Evolutionary conservation across 2,113 vertebrate species (phyloP).

Genomic region (Neomonachus schauinslandi): DNA sequence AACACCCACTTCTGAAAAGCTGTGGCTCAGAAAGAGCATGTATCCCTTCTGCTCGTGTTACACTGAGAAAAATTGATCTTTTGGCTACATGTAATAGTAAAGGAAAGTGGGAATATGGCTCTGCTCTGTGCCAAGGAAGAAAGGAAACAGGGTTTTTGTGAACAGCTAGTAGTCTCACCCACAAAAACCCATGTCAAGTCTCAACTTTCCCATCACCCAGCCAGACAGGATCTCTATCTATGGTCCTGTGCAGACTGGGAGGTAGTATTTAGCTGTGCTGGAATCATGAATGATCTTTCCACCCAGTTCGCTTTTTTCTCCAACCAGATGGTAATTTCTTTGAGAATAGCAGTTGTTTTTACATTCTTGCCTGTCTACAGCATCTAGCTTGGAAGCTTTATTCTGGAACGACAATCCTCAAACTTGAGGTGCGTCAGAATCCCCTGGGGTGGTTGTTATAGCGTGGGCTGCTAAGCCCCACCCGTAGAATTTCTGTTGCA

Average conservation of each 20-base stretch:
- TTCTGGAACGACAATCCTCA: background rate
- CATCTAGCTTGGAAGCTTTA: background rate
- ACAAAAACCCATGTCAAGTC: background rate
- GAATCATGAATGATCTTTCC: background rate
- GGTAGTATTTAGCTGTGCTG: background rate
- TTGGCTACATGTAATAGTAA: background rate
- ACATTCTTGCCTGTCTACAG: background rate
- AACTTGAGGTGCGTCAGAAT: background rate
- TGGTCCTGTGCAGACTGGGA: background rate
- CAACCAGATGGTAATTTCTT: background rate
- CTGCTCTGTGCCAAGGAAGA: background rate
- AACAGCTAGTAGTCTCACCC: background rate
- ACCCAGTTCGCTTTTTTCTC: background rate
- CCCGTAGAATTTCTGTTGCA: background rate
- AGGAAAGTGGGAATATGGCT: background rate
- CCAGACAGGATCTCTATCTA: background rate
- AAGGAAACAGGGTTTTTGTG: background rate
- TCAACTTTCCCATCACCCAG: background rate
- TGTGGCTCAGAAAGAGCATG: background rate
- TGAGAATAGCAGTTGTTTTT: background rate
- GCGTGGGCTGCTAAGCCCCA: background rate
- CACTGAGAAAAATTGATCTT: background rate
- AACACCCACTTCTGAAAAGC: background rate
- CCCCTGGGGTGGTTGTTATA: background rate
- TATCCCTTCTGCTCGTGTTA: background rate